phyloP scores from a whole-genome alignment of 1,140 invertebrate genomes.

The Epicauta chinensis region DNA sequence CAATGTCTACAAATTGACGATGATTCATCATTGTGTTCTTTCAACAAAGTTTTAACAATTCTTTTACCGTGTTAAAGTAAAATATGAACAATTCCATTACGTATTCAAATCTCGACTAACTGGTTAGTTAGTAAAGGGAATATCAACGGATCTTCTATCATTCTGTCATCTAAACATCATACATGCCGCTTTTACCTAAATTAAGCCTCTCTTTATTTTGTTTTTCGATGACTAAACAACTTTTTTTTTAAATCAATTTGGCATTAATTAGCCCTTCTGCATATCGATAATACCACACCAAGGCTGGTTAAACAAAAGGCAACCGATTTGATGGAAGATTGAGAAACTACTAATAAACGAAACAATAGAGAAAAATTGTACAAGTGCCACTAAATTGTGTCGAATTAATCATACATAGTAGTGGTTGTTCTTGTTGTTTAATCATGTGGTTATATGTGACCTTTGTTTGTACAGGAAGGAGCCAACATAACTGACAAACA shows the following conservation, averaged over 20 bases:
- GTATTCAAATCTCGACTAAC: conserved; percentile 20
- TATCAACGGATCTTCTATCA: conserved; percentile 21
- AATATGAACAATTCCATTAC: conserved; percentile 14
- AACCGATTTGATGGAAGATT: background rate
- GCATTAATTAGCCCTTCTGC: background rate
- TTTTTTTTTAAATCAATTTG: background rate
- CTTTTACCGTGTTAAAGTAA: no score
- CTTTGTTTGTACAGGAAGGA: conserved; percentile 23
- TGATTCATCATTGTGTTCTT: no score
- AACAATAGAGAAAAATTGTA: conserved; percentile 1
- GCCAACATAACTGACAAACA: conserved; percentile 4
- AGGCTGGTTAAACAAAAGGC: background rate
- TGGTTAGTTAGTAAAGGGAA: conserved; percentile 20
- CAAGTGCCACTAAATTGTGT: conserved; percentile 13
- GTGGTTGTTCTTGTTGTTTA: conserved; percentile 1
- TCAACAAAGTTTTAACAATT: no score
- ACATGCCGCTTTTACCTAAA: conserved; percentile 15
- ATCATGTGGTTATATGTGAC: conserved; percentile 14
- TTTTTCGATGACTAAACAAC: background rate
- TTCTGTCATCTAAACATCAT: conserved; percentile 20
- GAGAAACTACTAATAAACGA: background rate
- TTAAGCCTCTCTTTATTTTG: background rate
- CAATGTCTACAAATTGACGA: no score
- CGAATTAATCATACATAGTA: conserved; percentile 19
- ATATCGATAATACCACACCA: background rate